Conservation (phyloP, 2,888 invertebrate species). For the Laothoe populi region DNA sequence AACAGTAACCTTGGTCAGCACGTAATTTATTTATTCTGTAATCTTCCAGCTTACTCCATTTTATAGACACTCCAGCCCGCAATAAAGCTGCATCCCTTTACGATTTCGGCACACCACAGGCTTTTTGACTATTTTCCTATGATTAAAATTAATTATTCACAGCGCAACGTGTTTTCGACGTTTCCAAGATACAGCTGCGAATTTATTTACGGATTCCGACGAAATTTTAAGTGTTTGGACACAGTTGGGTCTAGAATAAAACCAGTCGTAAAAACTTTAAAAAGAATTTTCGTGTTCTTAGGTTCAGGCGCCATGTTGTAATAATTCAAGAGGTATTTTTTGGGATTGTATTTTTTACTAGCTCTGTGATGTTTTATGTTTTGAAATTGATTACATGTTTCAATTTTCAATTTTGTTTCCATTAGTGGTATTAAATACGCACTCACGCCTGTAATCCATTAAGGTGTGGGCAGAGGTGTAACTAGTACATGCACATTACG, state of each 20-base stretch:
- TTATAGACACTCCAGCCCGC: constrained; percentile 56
- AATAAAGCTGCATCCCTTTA: constrained; percentile 63
- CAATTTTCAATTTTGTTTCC: too few relatives aligned
- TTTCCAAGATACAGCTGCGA: constrained; percentile 6
- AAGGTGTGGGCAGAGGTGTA: too few relatives aligned
- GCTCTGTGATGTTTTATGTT: neutral
- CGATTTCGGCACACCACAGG: constrained; percentile 44
- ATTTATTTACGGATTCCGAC: constrained; percentile 5
- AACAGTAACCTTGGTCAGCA: constrained; percentile 46
- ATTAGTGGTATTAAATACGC: too few relatives aligned
- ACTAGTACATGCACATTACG: too few relatives aligned
- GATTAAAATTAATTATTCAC: constrained; percentile 49
- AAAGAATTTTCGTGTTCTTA: neutral
- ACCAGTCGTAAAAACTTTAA: neutral
- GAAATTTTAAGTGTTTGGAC: neutral
- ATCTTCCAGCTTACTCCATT: constrained; percentile 51
- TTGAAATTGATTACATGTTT: too few relatives aligned
- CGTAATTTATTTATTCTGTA: constrained; percentile 60
- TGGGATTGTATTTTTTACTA: neutral
- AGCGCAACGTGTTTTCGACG: constrained; percentile 26
- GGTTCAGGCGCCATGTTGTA: neutral
- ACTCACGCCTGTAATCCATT: too few relatives aligned
- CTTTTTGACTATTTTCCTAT: constrained; percentile 48
- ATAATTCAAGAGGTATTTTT: neutral
- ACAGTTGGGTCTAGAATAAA: constrained; percentile 10